phyloP scores from a whole-genome alignment of 2,888 invertebrate genomes.

The Phaonia tiefii region DNA sequence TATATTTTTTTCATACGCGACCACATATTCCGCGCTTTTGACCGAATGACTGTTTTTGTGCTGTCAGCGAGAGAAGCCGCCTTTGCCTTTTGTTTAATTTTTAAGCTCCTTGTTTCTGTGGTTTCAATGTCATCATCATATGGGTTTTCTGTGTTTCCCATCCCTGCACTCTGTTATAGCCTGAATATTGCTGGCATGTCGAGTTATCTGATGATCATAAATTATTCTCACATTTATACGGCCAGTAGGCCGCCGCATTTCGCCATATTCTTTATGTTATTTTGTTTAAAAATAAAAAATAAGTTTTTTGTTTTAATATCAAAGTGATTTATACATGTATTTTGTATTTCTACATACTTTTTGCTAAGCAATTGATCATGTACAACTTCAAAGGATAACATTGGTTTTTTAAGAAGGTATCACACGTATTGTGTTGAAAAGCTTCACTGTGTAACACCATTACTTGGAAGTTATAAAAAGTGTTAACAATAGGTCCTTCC shows the following conservation, averaged over 20 bases:
- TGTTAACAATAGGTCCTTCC: too few species aligned
- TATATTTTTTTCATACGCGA: neutral
- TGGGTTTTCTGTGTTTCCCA: neutral
- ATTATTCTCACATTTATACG: slow-evolving; percentile 21
- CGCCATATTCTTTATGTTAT: neutral
- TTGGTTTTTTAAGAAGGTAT: neutral
- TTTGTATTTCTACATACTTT: neutral
- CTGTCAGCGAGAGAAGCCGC: slow-evolving; percentile 1
- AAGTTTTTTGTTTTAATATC: neutral
- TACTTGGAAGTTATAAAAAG: too few species aligned
- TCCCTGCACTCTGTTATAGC: slow-evolving; percentile 2
- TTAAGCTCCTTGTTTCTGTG: slow-evolving; percentile 53
- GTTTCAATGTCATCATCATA: slow-evolving; percentile 59
- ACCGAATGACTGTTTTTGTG: slow-evolving; percentile 22
- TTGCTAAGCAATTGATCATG: slow-evolving; percentile 27
- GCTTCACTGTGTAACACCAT: too few species aligned
- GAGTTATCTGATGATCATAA: slow-evolving; percentile 29
- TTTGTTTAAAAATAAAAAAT: neutral
- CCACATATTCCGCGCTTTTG: slow-evolving; percentile 13
- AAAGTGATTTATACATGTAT: neutral
- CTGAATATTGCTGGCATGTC: neutral
- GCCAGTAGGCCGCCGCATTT: neutral
- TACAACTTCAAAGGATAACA: neutral
- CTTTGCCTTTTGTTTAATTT: slow-evolving; percentile 17
- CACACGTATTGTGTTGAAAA: too few species aligned